Percentiles rank a stretch among this genome's conserved stretches.
phyloP scores from a whole-genome alignment of 2,797 vertebrate genomes.

The Artibeus lituratus region DNA sequence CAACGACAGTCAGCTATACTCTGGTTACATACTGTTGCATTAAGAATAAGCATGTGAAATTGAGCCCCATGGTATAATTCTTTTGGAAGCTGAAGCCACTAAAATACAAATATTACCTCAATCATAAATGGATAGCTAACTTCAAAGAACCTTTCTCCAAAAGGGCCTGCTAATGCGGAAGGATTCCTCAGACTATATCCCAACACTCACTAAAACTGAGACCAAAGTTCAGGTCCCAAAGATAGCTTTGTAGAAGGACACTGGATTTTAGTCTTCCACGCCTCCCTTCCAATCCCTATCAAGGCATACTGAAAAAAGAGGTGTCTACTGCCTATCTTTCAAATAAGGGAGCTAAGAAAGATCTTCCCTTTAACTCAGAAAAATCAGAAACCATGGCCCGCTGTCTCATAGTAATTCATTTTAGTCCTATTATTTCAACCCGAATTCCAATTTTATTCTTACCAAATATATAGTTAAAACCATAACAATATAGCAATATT shows the following conservation, averaged over 20 bases:
- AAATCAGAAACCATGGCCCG: not conserved
- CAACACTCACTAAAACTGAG: not conserved
- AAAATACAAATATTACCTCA: not conserved
- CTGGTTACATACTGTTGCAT: not conserved
- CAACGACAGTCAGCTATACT: not conserved
- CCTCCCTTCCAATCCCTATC: not conserved
- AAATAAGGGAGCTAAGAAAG: not conserved
- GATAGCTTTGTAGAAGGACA: not conserved
- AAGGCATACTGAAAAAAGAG: not conserved
- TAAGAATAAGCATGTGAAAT: not conserved
- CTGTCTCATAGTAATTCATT: not conserved
- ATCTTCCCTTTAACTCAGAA: not conserved
- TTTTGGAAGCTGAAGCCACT: not conserved
- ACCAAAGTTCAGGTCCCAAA: not conserved
- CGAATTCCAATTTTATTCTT: slow-evolving; percentile 8
- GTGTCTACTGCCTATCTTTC: not conserved
- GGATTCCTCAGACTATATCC: not conserved
- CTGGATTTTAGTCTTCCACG: not conserved
- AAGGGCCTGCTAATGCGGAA: not conserved
- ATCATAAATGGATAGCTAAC: not conserved
- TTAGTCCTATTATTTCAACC: not conserved
- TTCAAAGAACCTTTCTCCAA: not conserved
- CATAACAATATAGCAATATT: not conserved
- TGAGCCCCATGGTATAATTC: not conserved
- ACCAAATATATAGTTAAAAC: not conserved